phyloP scores from a whole-genome alignment of 2,888 invertebrate species.

The Arrhopalites spinosus region DNA sequence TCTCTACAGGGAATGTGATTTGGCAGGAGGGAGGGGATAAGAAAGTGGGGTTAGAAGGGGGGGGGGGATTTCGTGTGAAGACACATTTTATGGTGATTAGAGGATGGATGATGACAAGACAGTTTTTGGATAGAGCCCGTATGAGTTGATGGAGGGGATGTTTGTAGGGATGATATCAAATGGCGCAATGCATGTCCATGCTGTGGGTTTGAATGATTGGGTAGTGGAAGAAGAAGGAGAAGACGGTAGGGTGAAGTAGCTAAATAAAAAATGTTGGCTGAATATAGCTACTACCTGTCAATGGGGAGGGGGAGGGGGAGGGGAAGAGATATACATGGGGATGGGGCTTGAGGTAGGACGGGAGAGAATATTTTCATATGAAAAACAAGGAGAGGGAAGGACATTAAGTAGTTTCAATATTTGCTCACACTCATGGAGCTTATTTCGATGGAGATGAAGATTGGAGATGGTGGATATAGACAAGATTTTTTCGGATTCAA shows the following conservation, averaged over 20 bases:
- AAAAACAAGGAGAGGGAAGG: slow-evolving; percentile 5
- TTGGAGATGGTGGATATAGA: slow-evolving; percentile 20
- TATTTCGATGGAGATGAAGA: slow-evolving; percentile 15
- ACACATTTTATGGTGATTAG: slow-evolving; percentile 40
- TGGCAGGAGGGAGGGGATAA: no score
- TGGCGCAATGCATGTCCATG: background rate
- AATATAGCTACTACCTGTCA: no score
- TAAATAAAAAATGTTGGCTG: background rate
- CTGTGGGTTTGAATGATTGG: background rate
- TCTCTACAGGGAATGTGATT: no score
- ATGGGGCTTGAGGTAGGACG: background rate
- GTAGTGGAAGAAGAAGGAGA: background rate
- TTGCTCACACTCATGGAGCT: slow-evolving; percentile 39
- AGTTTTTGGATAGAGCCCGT: slow-evolving; percentile 15
- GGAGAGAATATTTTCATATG: slow-evolving; percentile 4
- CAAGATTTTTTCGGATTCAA: slow-evolving; percentile 35
- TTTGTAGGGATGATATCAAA: background rate
- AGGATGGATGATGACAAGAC: slow-evolving; percentile 39
- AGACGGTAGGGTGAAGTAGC: slow-evolving; percentile 2
- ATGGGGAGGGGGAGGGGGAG: background rate
- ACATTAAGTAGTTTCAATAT: slow-evolving; percentile 37
- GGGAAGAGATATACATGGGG: background rate
- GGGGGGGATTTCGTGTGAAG: slow-evolving; percentile 25
- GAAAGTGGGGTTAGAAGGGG: slow-evolving; percentile 1
- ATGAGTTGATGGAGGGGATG: background rate